Evolutionary conservation across 2,888 invertebrate species (phyloP), one percentile per base, ranked within the genome.

Genomic region (Formica aserva): DNA sequence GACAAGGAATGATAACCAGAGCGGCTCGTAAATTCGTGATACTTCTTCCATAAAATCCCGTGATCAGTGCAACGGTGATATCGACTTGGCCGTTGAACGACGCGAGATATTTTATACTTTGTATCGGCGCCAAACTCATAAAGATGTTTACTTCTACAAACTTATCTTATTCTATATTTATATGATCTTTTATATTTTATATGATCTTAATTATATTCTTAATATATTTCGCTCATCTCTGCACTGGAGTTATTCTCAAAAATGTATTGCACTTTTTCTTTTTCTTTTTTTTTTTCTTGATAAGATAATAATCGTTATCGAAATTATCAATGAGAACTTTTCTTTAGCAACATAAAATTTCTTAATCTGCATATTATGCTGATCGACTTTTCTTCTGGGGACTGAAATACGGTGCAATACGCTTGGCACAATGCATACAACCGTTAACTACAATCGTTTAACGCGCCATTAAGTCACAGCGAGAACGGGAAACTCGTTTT

Each of bases 21-120:
- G 41, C 57, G 18, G 41, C 66, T 84, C 66, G 67, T 81, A 84
- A 81, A 84, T 84, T 62, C 32, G n/a, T 22, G 32, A 38, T 48
- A 41, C 45, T 57, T 62, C 48, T 60, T 48, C 35, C 62, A 48
- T 80, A 62, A 80, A 71, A 67, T 13, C 18, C 5, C 5, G 29
- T 35, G 65, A 81, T 82, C 62, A 29, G 35, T 63, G 38, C 76
- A 32, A 18, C 38, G 72, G n/a, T 57, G 52, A 48, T 48, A 22
- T 29, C 41, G 45, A 29, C 13, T 22, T 52, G 18, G 13, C 35
- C 57, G 41, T 35, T 32, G 45, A 62, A 71, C 45, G 69, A 22
- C n/a, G 55, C 38, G 38, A 52, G 8, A 8, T 15, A 22, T 6
- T 77, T 76, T 29, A 26, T 38, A 38, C 22, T 66, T 48, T 22